Evolutionary conservation across 2,888 invertebrate species (phyloP), one percentile per base, ranked within the genome.

Genomic region (Ectemnius continuus): DNA sequence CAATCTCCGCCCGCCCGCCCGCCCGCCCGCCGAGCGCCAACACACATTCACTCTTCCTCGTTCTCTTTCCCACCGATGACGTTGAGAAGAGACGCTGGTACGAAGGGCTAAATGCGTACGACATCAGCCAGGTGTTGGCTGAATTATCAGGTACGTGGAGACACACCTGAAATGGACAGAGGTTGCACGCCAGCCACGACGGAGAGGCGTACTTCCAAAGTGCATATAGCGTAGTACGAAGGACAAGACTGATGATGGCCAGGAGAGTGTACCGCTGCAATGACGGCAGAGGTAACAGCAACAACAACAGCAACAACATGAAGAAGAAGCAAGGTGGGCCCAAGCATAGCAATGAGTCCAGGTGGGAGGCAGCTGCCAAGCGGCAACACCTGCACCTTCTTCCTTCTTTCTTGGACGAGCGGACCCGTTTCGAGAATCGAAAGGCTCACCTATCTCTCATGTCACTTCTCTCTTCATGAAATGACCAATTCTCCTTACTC

Each of bases 351-450:
- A 20, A 72, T 66, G 79, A 76, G 78, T 86, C 91, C 90, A 90
- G 90, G 89, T 90, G 90, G 90, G 90, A 90, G 90, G 90, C 90
- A 90, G 91, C 90, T 90, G 91, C 87, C 84, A 89, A 82, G 85
- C 90, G 89, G 79, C 82, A 81, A 87, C 88, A 89, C 90, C 90
- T 90, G 90, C 90, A 87, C 86, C 79, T 70, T 83, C 78, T 70
- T 78, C 79, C 69, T 82, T 81, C 75, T 73, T 78, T 70, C 71
- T 79, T 79, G 73, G 45, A 73, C 74, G 45, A 59, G 36, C 81
- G 69, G 84, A 80, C 83, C 75, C 83, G 81, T 83, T 83, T 79
- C 69, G 61, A 81, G 82, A 80, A 81, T 78, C 81, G 76, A 70
- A 76, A 73, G 67, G 57, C 67, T 72, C 77, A 6, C 67, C 75